Evolutionary conservation across 2,888 invertebrate genomes (phyloP), one percentile per base, ranked within the genome.

Genomic region (Cheilosia vernalis): DNA sequence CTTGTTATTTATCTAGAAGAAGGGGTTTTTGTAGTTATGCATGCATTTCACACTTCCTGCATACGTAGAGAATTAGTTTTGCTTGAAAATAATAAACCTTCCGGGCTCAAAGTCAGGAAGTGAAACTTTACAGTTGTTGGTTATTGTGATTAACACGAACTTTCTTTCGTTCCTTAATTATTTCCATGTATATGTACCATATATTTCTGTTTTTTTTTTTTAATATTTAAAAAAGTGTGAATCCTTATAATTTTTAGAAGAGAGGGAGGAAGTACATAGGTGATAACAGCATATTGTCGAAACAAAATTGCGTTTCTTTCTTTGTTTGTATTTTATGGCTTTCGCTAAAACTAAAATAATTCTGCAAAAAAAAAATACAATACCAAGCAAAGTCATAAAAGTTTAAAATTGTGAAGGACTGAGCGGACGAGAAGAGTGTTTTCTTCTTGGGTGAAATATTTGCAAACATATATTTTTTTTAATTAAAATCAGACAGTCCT

Each of bases 401-500:
- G 74, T 84, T 83, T 79, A 64, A 74, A 58, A 63, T 69, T 74
- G 60, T 49, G 42, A 76, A 49, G 53, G 69, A 77, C 47, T 66
- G 61, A 73, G 30, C 33, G 47, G 55, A 58, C 67, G 49, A 60
- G 66, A 58, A 58, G 47, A 49, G 64, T 74, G 49, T 67, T 63
- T 47, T 60, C 13, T 44, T 27, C 30, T 21, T 37, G 40, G 30
- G 9, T 47, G 17, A 47, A 19, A n/a, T 70, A 61, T 47, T 55
- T 47, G 27, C 40, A 49, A 63, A 47, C 49, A 56, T 6, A 27
- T 27, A 0, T 27, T 27, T 27, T 67, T 84, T 84, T 84, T 84
- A 84, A 84, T 84, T 84, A 84, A 84, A 84, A 79, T 5, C 69
- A 73, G 73, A 73, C 64, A 73, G 51, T 73, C 37, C 17, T 61